Base-by-base conservation (phyloP, 2,888 invertebrate species). In the Pteria penguin region DNA sequence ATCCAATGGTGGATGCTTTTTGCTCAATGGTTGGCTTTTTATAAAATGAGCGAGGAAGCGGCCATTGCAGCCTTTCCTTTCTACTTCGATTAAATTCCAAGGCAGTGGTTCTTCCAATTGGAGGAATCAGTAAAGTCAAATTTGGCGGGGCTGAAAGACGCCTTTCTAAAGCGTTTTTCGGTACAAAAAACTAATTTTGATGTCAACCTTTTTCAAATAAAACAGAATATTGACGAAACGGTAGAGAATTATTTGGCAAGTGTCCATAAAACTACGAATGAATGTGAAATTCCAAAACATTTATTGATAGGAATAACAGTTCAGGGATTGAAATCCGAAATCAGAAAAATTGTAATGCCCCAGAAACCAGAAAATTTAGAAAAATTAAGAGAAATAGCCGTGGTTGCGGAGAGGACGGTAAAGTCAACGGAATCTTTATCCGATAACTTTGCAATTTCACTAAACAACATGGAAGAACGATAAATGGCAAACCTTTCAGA, bases 181-280 rank as follows among this genome's bases (percentile, higher is more conserved):
- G 26, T 14, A 24, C 18, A n/a, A 24, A 58, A 58, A 58, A 58
- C 58, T 0, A 62, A 8, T 32, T 62, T 62, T 31, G 33, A 62
- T 18, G n/a, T 62, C 8, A 62, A 62, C 18, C n/a, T 62, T 11
- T 31, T 61, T 22, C 27, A 61, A 3, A 1, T 32, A 2, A 27
- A 62, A 62, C 62, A 62, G n/a, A 22, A 62, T 18, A 62, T 29
- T 22, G 65, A 45, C 26, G 65, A 65, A 65, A 26, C 65, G 14
- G 65, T 65, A 1, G 65, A 65, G 14, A n/a, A 22, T 14, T 65
- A 65, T 33, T 31, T 65, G 45, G 45, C 65, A 4, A 22, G 65
- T 24, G 65, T 45, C 2, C 24, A 14, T 22, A 22, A 33, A 24
- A 11, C 11, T 36, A 65, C 65, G 36, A 45, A 27, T 4, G 36